A percentile compares a stretch with the other conserved stretches of the same genome.
Evolutionary conservation across 2,113 vertebrate genomes (phyloP).

Genomic region (Nycticryphes semicollaris): DNA sequence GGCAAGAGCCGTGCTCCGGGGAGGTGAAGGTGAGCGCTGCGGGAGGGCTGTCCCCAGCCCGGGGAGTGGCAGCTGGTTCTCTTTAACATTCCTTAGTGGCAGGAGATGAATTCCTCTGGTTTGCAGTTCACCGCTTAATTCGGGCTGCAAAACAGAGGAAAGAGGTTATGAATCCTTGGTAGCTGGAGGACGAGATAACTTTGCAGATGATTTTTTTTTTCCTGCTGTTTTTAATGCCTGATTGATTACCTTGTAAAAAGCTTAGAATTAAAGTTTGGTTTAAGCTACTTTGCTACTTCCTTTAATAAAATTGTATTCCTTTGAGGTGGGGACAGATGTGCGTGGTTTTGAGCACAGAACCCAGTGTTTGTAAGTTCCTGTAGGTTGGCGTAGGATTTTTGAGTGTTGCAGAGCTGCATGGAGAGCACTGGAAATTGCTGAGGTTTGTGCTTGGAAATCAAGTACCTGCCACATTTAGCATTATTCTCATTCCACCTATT

Average conservation of each 20-base stretch:
- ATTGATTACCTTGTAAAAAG: neutral
- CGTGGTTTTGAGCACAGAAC: neutral
- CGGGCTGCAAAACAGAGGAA: neutral
- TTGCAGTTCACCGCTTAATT: neutral
- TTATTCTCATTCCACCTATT: neutral
- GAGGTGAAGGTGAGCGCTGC: neutral
- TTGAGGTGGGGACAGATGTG: neutral
- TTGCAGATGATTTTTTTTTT: neutral
- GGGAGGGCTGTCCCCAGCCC: neutral
- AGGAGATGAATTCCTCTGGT: neutral
- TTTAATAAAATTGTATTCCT: neutral
- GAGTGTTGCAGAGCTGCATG: neutral
- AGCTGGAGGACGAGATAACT: conserved; percentile 18
- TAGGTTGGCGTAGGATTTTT: neutral
- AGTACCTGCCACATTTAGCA: neutral
- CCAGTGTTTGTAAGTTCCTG: accelerated
- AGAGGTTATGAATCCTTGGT: neutral
- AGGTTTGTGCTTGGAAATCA: neutral
- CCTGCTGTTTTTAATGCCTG: neutral
- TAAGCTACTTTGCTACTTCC: neutral
- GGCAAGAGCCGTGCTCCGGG: accelerated
- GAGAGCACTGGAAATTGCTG: neutral
- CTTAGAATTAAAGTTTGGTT: neutral
- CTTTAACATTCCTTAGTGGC: neutral
- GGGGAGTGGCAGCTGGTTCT: neutral